Evolutionary conservation across 2,113 vertebrate genomes (phyloP).

Genomic region (Odontophorus gujanensis): DNA sequence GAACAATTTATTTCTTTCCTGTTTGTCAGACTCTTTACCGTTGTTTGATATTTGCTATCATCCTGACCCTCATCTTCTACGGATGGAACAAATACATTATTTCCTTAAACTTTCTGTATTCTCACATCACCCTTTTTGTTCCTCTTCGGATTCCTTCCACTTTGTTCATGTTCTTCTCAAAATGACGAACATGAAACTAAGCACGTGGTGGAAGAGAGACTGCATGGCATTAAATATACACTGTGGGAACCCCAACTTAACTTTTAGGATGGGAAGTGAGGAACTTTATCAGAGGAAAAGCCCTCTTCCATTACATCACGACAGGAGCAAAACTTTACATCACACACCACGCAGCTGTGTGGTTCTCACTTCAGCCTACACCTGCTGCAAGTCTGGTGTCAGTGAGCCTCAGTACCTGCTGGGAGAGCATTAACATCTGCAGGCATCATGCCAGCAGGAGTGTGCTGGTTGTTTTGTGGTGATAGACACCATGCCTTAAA

Average conservation of each 20-base stretch:
- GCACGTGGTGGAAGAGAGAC: neutral
- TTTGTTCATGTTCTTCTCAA: neutral
- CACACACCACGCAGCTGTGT: neutral
- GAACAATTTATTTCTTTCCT: neutral
- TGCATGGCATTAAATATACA: neutral
- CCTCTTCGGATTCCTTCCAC: constrained; percentile 12
- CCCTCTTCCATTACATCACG: neutral
- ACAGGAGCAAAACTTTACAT: neutral
- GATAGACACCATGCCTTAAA: neutral
- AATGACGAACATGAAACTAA: constrained; percentile 52
- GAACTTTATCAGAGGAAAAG: constrained; percentile 25
- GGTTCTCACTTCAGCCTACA: neutral
- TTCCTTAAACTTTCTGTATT: constrained; percentile 1
- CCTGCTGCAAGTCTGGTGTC: neutral
- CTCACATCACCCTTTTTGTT: neutral
- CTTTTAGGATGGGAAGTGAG: neutral
- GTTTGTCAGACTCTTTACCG: neutral
- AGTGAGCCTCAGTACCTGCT: neutral
- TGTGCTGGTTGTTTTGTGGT: neutral
- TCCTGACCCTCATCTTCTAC: neutral
- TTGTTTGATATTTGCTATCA: neutral
- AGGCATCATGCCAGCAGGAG: neutral
- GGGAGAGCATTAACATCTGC: neutral
- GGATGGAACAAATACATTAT: neutral
- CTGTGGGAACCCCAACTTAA: neutral